These are phyloP conservation scores for Danionella cerebrum DNA, from an alignment of 2,113 vertebrate species.

Conservation along the genomic window DNA sequence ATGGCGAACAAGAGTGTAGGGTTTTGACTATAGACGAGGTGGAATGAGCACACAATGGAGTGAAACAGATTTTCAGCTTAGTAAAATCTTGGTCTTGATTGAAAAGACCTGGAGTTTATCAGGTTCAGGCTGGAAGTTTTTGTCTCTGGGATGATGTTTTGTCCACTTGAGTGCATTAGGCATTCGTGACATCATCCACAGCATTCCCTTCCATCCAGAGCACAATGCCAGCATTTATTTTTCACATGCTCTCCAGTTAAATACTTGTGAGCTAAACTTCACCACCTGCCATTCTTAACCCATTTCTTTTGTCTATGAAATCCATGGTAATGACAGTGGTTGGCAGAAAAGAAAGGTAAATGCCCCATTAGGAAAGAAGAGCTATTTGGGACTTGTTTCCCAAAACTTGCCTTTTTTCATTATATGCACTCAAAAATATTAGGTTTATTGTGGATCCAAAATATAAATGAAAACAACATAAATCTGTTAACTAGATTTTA, in stretches of 20 bases:
- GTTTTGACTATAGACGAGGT: slow-evolving; percentile 13
- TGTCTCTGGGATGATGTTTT: slow-evolving; percentile 22
- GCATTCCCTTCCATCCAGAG: slow-evolving; percentile 22
- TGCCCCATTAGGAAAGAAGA: slow-evolving; percentile 14
- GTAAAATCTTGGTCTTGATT: neutral
- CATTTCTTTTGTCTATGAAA: slow-evolving; percentile 22
- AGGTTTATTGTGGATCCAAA: slow-evolving; percentile 33
- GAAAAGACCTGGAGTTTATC: slow-evolving; percentile 33
- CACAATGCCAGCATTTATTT: slow-evolving; percentile 21
- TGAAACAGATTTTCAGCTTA: slow-evolving; percentile 1
- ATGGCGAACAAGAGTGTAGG: slow-evolving; percentile 10
- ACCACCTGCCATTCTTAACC: slow-evolving; percentile 29
- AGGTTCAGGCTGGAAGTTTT: slow-evolving; percentile 18
- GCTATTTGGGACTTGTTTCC: slow-evolving; percentile 10
- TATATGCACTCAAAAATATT: slow-evolving; percentile 30
- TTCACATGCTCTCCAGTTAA: slow-evolving; percentile 21
- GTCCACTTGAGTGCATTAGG: slow-evolving; percentile 14
- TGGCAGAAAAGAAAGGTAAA: slow-evolving; percentile 25
- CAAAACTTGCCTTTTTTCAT: slow-evolving; percentile 15
- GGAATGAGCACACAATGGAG: neutral
- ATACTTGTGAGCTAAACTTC: slow-evolving; percentile 28
- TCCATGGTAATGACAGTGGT: slow-evolving; percentile 17
- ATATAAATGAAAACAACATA: slow-evolving; percentile 22
- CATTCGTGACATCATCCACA: slow-evolving; percentile 25
- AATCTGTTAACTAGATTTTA: neutral